These are phyloP conservation scores for Vireo griseus DNA, from an alignment of 2,797 vertebrate genomes.

Conservation along the genomic window DNA sequence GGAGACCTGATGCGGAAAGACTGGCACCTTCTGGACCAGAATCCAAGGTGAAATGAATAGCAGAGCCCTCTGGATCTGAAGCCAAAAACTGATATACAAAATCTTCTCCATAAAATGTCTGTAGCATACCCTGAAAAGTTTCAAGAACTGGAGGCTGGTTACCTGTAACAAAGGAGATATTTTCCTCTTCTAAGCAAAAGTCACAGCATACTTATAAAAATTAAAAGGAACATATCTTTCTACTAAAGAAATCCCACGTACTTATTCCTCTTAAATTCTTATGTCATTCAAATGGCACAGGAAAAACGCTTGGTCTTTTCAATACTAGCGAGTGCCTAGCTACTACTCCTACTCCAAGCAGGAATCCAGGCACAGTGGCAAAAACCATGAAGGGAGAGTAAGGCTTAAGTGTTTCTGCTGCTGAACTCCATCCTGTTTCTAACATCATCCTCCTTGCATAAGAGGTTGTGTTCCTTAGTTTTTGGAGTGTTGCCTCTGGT, in stretches of 20 bases:
- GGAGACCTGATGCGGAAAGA: conserved; percentile 83
- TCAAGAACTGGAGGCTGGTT: conserved; percentile 83
- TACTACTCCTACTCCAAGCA: neutral
- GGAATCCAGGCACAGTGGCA: neutral
- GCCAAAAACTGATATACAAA: conserved; percentile 85
- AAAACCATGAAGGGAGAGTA: neutral
- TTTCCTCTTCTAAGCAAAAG: neutral
- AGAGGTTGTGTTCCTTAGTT: neutral
- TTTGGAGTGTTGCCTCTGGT: neutral
- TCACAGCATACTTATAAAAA: neutral
- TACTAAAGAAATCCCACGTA: neutral
- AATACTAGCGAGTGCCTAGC: neutral
- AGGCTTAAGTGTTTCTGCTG: neutral
- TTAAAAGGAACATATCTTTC: neutral
- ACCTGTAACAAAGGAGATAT: conserved; percentile 73
- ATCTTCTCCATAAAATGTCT: conserved; percentile 83
- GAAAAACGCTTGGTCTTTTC: neutral
- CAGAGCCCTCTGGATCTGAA: conserved; percentile 84
- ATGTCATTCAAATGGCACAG: neutral
- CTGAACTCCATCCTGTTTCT: neutral
- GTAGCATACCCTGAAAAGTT: conserved; percentile 66
- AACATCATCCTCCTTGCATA: neutral
- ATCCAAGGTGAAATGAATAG: conserved; percentile 77
- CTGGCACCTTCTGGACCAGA: conserved; percentile 80
- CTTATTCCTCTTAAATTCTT: neutral